These are phyloP conservation scores for Bradypus variegatus DNA, from an alignment of 2,797 vertebrate genomes.

Conservation along the genomic window DNA sequence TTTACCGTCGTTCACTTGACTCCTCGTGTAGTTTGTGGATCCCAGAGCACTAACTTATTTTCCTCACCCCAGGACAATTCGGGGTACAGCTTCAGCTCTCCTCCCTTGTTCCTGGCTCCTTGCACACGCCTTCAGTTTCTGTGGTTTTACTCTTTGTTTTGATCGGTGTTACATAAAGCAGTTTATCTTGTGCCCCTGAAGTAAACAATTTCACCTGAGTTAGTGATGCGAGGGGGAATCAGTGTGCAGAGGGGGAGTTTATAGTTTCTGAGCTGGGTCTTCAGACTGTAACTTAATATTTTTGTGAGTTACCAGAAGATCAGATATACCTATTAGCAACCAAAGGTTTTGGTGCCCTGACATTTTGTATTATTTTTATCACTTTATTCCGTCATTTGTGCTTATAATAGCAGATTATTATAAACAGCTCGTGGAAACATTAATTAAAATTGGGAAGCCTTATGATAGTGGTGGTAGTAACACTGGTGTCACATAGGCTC, in stretches of 20 bases:
- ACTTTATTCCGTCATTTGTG: not conserved
- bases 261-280: not conserved
- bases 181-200: not conserved
- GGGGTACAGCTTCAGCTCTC: not conserved
- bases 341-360: not conserved
- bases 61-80: not conserved
- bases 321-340: not conserved
- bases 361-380: not conserved
- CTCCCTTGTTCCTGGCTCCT: not conserved
- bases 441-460: not conserved
- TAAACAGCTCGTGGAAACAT: too few species aligned
- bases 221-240: not conserved
- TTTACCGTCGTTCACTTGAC: not conserved
- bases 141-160: not conserved
- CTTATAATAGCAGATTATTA: not conserved
- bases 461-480: too few species aligned
- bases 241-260: not conserved
- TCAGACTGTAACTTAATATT: not conserved
- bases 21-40: not conserved
- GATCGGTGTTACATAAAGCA: not conserved
- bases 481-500: fast-evolving
- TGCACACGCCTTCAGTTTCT: not conserved
- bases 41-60: not conserved
- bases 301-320: not conserved
- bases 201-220: not conserved